Base-by-base conservation (phyloP, 2,888 invertebrate species). In the Lasioglossum vierecki region DNA sequence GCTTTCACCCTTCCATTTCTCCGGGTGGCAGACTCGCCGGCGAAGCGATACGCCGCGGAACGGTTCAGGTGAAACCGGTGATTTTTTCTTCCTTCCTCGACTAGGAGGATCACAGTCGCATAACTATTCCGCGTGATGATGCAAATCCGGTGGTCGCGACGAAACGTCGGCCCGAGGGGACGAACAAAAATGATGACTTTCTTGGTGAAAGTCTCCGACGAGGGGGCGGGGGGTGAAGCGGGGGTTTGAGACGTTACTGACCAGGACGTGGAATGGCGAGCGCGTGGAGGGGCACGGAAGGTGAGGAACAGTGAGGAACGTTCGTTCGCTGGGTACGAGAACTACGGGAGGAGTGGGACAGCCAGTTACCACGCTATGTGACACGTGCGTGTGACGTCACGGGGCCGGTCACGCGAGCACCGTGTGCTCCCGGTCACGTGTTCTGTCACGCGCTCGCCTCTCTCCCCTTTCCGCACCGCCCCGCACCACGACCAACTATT, bases 331-430 rank as follows among this genome's bases (percentile, higher is more conserved):
- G 63, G 63, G 30, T 66, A 72, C 72, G 76, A 68, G 80, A 80
- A 83, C 70, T 77, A 81, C 80, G 83, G 73, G 75, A 80, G 87
- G 80, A 81, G 83, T 84, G 86, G 84, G 86, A 85, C 79, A 80
- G 86, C 88, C 87, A 80, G 84, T 91, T 88, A 91, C 94, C 95
- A 94, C 94, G 94, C 95, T 93, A 91, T 91, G 92, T 91, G 94
- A 95, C 95, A 95, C 95, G 95, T 95, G 95, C 95, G 94, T 91
- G 90, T 95, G 95, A 95, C 95, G 95, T 95, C 95, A 94, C 92
- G 91, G 90, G 92, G 91, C 92, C 92, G 93, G 94, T 95, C 95
- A 95, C 94, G 94, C 94, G 94, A 94, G 94, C 91, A 93, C 93
- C 91, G 94, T 94, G 94, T 95, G 95, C 93, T 93, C 91, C 86